Percentiles rank a stretch among this genome's conserved stretches.
Evolutionary conservation across 35 echinoderm and acorn worm genomes (phyloP).

Genomic region (Acanthaster planci): DNA sequence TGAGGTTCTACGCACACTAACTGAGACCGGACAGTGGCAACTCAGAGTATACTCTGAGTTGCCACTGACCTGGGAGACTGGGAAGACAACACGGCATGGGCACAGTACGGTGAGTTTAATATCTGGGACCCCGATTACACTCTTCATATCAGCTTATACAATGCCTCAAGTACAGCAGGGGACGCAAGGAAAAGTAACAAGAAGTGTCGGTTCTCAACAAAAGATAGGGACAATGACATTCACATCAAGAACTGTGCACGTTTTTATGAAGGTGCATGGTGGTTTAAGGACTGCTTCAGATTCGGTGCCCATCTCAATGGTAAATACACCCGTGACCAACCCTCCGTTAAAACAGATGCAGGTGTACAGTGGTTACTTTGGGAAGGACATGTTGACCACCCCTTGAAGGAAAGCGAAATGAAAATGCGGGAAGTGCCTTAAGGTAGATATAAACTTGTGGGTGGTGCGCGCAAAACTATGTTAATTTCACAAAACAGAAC

Average conservation of each 20-base stretch:
- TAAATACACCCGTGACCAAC: not conserved
- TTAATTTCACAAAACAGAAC: too few species aligned
- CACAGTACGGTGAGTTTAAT: not conserved
- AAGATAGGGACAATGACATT: conserved; percentile 65
- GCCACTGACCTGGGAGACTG: conserved; percentile 43
- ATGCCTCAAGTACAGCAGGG: conserved; percentile 10
- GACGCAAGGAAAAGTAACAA: conserved; percentile 34
- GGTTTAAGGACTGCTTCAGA: not conserved
- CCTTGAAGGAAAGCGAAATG: too few species aligned
- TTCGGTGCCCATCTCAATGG: conserved; percentile 4
- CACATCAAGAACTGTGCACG: not conserved
- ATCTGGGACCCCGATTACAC: not conserved
- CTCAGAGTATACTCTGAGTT: too few species aligned
- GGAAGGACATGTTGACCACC: too few species aligned
- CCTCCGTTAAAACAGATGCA: too few species aligned
- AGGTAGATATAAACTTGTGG: too few species aligned
- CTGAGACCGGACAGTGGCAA: not conserved
- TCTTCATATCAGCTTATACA: not conserved
- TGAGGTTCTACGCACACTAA: conserved; percentile 11
- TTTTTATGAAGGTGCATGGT: conserved; percentile 12
- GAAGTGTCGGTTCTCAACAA: conserved; percentile 32
- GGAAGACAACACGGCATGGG: conserved; percentile 3
- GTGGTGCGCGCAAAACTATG: too few species aligned
- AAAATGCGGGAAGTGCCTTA: too few species aligned
- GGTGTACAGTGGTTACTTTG: too few species aligned